These are phyloP conservation scores for Atrichornis clamosus DNA, from an alignment of 2,113 vertebrate species.

Conservation along the genomic window DNA sequence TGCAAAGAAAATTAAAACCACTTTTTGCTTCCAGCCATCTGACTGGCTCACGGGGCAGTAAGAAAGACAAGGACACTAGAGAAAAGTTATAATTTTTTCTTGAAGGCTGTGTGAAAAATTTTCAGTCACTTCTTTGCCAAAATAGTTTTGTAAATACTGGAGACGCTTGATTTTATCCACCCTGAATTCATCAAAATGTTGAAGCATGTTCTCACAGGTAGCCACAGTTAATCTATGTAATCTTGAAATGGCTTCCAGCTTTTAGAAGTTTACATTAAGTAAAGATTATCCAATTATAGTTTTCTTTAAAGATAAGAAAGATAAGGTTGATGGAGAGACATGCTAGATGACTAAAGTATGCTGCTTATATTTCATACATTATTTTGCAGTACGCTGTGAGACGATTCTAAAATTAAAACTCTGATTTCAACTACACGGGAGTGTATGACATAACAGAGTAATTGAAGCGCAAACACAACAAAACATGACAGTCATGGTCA, in stretches of 20 bases:
- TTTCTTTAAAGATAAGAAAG: conserved; percentile 60
- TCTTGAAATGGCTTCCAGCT: conserved; percentile 59
- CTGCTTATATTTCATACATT: not conserved
- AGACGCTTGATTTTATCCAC: conserved; percentile 39
- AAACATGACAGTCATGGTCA: not conserved
- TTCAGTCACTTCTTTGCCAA: conserved; percentile 31
- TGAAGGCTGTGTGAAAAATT: conserved; percentile 31
- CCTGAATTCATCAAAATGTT: conserved; percentile 3
- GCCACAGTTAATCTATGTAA: conserved; percentile 36
- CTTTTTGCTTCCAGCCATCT: not conserved
- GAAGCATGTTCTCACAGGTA: conserved; percentile 59
- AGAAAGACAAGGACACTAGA: not conserved
- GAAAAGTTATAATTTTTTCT: not conserved
- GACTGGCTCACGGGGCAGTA: not conserved
- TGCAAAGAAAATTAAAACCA: conserved; percentile 4
- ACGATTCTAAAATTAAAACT: not conserved
- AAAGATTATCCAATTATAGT: conserved; percentile 65
- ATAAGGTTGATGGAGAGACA: conserved; percentile 22
- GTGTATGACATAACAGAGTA: not conserved
- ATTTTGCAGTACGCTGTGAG: not conserved
- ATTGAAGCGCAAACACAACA: not conserved
- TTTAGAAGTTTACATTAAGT: conserved; percentile 65
- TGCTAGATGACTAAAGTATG: conserved; percentile 10
- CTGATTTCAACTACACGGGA: not conserved
- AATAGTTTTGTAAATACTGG: conserved; percentile 47